Conservation (phyloP, 2,797 vertebrate species). For the Poecilia velifera region DNA sequence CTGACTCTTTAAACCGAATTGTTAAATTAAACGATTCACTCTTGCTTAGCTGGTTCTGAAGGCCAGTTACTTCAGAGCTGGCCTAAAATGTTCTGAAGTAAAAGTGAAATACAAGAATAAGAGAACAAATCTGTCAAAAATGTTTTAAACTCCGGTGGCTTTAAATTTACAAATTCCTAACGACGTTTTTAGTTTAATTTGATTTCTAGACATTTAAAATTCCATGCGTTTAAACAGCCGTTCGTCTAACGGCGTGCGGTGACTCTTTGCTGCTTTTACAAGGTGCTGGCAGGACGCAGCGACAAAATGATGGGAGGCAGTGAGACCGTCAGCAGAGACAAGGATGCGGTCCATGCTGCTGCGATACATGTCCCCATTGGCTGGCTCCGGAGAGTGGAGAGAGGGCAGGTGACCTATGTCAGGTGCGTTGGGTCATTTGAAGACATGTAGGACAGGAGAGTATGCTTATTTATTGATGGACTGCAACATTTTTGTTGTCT, state of each 20-base stretch:
- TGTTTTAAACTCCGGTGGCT: background rate
- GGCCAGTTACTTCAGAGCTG: too few relatives aligned
- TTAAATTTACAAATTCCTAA: background rate
- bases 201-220: background rate
- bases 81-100: background rate
- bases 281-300: conserved; percentile 87
- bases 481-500: background rate
- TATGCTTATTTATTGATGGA: conserved; percentile 4
- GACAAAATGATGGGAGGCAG: conserved; percentile 94
- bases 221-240: background rate
- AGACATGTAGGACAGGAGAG: background rate
- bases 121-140: background rate
- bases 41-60: too few relatives aligned
- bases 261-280: conserved; percentile 28
- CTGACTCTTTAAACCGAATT: background rate
- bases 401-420: conserved; percentile 87
- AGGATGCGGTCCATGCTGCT: conserved; percentile 85
- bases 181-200: background rate
- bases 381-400: conserved; percentile 91
- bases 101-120: background rate
- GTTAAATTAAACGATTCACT: background rate
- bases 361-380: conserved; percentile 90
- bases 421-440: conserved; percentile 77
- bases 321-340: conserved; percentile 90
- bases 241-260: background rate